Percentiles rank a stretch among this genome's conserved stretches.
Conservation (phyloP, 2,113 vertebrate species). For the Laterallus jamaicensis region DNA sequence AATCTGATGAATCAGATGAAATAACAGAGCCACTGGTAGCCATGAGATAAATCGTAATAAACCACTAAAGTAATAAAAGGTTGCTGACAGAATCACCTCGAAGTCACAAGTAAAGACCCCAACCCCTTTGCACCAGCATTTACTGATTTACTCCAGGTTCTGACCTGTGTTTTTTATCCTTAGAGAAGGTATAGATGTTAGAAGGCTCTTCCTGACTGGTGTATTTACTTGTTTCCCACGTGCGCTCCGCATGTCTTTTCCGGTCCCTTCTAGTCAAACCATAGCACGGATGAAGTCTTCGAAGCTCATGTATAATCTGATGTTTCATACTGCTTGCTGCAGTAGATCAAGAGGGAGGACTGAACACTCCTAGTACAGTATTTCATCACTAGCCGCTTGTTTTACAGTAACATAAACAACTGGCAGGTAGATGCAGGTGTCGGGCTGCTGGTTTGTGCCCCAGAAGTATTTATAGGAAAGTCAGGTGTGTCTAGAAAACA, state of each 20-base stretch:
- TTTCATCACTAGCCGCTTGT: not conserved
- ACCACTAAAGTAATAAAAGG: not conserved
- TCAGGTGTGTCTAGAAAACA: not conserved
- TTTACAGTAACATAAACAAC: conserved; percentile 4
- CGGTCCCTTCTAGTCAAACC: not conserved
- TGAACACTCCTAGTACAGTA: not conserved
- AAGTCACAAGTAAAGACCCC: not conserved
- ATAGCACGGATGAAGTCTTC: not conserved
- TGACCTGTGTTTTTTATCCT: not conserved
- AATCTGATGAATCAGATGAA: conserved; percentile 25
- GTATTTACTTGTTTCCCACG: not conserved
- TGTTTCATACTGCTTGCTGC: not conserved
- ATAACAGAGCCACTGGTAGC: not conserved
- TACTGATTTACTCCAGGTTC: not conserved
- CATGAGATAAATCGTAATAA: not conserved
- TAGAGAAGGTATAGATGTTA: not conserved
- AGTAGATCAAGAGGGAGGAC: not conserved
- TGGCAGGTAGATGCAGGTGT: conserved; percentile 19
- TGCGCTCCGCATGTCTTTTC: rapidly evolving
- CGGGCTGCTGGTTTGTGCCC: not conserved
- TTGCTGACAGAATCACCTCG: not conserved
- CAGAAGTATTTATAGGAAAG: conserved; percentile 5
- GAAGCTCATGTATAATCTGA: not conserved
- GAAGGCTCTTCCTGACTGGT: not conserved
- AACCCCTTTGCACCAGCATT: not conserved